phyloP scores from a whole-genome alignment of 30 jellyfish, hydroid and myxozoan genomes.

The Aurelia aurita complex sp. Pacific region DNA sequence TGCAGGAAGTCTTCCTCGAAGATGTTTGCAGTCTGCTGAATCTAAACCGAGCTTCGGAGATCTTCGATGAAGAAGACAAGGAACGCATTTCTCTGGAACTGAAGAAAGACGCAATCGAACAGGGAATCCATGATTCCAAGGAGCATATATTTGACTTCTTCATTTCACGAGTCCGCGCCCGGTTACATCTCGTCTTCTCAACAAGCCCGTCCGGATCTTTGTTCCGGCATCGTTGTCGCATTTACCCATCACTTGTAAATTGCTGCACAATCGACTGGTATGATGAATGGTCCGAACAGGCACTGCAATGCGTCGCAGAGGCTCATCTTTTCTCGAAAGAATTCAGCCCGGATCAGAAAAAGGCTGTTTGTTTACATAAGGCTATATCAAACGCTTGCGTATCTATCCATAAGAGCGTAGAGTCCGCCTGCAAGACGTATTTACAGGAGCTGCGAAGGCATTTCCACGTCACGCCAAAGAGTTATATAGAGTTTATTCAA shows the following conservation, averaged over 20 bases:
- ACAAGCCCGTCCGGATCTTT: constrained; percentile 89
- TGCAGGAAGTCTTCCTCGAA: constrained; percentile 80
- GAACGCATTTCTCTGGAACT: constrained; percentile 72
- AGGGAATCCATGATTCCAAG: constrained; percentile 68
- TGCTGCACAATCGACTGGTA: constrained; percentile 85
- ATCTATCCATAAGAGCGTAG: constrained; percentile 57
- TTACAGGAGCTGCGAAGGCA: constrained; percentile 70
- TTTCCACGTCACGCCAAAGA: constrained; percentile 74
- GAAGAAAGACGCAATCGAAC: constrained; percentile 59
- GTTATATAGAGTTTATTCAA: constrained; percentile 67
- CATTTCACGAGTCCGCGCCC: constrained; percentile 61
- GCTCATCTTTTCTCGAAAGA: constrained; percentile 28
- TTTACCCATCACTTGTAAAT: constrained; percentile 70
- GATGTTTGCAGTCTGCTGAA: constrained; percentile 72
- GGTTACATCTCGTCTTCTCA: constrained; percentile 76
- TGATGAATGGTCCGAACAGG: constrained; percentile 87
- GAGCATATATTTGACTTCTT: constrained; percentile 74
- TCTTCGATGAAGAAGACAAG: constrained; percentile 81
- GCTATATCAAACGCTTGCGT: constrained; percentile 50
- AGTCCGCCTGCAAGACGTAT: constrained; percentile 44
- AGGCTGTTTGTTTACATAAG: constrained; percentile 21
- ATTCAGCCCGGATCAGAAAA: constrained; percentile 24
- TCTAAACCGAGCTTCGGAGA: constrained; percentile 60
- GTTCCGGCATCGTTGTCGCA: constrained; percentile 85
- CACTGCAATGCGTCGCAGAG: constrained; percentile 80